These are phyloP conservation scores for Watsonalla binaria DNA, from an alignment of 2,888 invertebrate genomes.

Conservation along the genomic window DNA sequence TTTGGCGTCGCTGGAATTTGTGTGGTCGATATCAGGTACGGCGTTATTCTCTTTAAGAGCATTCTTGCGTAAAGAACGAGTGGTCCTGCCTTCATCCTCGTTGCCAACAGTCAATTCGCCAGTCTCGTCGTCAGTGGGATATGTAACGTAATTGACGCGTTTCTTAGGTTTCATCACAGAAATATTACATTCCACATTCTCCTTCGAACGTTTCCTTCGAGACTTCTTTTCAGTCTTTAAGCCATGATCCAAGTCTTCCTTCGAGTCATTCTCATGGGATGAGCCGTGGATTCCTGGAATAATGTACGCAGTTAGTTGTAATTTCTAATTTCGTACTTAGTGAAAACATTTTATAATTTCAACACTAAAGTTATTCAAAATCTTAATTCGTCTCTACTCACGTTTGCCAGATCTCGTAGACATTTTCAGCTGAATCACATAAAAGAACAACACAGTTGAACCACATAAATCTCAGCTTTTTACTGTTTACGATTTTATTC, in stretches of 20 bases:
- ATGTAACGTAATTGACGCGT: conserved; percentile 53
- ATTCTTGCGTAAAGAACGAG: conserved; percentile 30
- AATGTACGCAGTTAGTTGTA: conserved; percentile 3
- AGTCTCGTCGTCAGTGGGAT: conserved; percentile 47
- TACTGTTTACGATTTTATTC: conserved; percentile 21
- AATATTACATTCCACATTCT: conserved; percentile 26
- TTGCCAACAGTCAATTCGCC: conserved; percentile 10
- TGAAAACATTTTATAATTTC: too few species aligned
- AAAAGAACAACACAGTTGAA: neutral
- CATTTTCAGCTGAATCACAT: conserved; percentile 33
- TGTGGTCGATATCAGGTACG: conserved; percentile 13
- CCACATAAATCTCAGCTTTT: conserved; percentile 2
- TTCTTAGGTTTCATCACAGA: conserved; percentile 34
- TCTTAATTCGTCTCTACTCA: conserved; percentile 30
- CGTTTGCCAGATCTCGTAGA: conserved; percentile 69
- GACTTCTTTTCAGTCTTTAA: conserved; percentile 45
- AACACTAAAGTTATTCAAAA: too few species aligned
- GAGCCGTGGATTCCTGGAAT: conserved; percentile 56
- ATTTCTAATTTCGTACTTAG: neutral
- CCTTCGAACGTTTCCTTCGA: conserved; percentile 42
- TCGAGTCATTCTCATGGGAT: conserved; percentile 25
- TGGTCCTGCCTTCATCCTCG: conserved; percentile 16
- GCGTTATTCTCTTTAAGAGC: conserved; percentile 45
- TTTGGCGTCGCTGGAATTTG: conserved; percentile 16
- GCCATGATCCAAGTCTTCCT: conserved; percentile 18